Conservation (phyloP, 2,888 invertebrate species). For the Cryptus armator region DNA sequence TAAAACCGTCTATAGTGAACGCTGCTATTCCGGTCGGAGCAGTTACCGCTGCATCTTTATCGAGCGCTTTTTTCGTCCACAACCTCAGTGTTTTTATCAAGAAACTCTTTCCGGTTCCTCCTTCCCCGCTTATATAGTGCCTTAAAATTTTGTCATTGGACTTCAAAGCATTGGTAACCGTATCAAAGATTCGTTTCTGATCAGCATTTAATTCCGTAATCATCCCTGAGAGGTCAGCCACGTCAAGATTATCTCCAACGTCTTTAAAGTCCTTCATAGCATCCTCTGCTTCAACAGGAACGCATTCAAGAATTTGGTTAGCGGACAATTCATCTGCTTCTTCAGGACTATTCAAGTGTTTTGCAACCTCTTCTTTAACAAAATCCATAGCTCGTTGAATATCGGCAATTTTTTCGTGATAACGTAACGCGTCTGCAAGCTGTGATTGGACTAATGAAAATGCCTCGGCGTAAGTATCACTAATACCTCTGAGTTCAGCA, state of each 20-base stretch:
- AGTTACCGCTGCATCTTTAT: conserved; percentile 1
- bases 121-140: too few relatives aligned
- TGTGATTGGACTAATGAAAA: conserved; percentile 1
- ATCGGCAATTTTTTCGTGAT: too few relatives aligned
- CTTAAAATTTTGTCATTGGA: not conserved
- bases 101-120: too few relatives aligned
- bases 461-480: not conserved
- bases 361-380: not conserved
- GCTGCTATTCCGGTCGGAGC: not conserved
- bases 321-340: not conserved
- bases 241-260: not conserved
- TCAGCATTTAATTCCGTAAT: not conserved
- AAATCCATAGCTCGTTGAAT: too few relatives aligned
- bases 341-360: not conserved
- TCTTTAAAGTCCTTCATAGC: not conserved
- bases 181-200: not conserved
- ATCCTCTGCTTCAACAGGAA: not conserved
- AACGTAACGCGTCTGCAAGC: not conserved
- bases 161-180: too few relatives aligned
- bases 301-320: not conserved
- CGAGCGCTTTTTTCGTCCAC: not conserved
- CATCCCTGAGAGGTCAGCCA: not conserved
- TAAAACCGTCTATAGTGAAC: conserved; percentile 73
- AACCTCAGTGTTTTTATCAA: not conserved
- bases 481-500: conserved; percentile 13